Percentiles rank a stretch among this genome's conserved stretches.
These are phyloP conservation scores for Premnoplex brunnescens DNA, from an alignment of 2,797 vertebrate genomes.

Conservation along the genomic window DNA sequence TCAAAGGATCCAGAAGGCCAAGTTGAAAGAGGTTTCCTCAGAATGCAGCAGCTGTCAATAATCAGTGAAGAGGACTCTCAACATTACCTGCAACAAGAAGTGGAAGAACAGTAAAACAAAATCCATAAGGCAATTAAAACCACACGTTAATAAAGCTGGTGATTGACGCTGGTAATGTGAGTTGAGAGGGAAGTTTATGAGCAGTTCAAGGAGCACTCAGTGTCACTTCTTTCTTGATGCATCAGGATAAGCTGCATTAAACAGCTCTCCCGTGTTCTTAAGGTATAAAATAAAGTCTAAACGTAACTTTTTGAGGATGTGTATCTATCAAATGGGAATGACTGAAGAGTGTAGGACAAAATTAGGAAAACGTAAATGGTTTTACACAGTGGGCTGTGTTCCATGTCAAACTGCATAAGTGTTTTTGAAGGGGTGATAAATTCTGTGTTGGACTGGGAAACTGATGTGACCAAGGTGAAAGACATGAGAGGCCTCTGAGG, in stretches of 20 bases:
- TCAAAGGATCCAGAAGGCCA: neutral
- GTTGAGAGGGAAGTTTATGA: conserved; percentile 3
- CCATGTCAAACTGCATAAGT: rapidly evolving
- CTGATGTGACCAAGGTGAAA: neutral
- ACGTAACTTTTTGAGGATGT: neutral
- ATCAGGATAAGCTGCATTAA: neutral
- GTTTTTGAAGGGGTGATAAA: neutral
- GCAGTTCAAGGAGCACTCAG: neutral
- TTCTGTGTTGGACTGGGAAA: neutral
- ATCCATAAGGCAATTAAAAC: conserved; percentile 58
- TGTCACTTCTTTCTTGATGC: neutral
- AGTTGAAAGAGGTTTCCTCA: conserved; percentile 42
- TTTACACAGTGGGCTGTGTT: neutral
- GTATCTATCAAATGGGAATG: neutral
- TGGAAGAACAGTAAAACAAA: conserved; percentile 48
- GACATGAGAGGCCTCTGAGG: rapidly evolving
- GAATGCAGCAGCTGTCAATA: conserved; percentile 39
- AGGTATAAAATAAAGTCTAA: neutral
- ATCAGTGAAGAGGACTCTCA: conserved; percentile 41
- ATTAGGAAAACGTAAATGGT: neutral
- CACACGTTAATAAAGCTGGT: neutral
- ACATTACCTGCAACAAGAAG: conserved; percentile 72
- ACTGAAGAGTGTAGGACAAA: neutral
- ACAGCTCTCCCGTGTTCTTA: neutral
- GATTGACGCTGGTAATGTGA: conserved; percentile 8